Base-by-base conservation (phyloP, 2,888 invertebrate genomes). In the Mantis religiosa region DNA sequence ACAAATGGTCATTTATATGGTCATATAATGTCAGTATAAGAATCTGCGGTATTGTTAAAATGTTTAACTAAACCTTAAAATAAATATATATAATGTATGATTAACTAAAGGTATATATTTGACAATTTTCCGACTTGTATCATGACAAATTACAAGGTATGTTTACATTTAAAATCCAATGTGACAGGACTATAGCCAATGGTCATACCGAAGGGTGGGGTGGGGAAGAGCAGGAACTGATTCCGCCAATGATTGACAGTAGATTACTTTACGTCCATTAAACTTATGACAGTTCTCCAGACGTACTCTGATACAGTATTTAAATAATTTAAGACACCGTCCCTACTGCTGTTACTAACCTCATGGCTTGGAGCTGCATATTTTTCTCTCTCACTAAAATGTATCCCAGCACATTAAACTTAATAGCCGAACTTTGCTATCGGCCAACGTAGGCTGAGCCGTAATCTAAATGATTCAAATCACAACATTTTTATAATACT, bases 221-320 rank as follows among this genome's bases (percentile, higher is more conserved):
- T 86, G 89, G 89, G 83, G 87, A 54, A 87, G 54, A 82, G 85
- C 83, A 28, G 27, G 54, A 41, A 86, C 71, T 54, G 83, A 54
- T 89, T 89, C 86, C 83, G 86, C 89, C 89, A 89, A 89, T 89
- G 89, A 89, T 89, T 86, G 89, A 71, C 89, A 83, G 86, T 54
- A 89, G 85, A 54, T 87, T 27, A 82, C 54, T 41, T 34, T 82
- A 87, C 87, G 82, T 87, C 82, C 87, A 82, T 34, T 82, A n/a
- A 87, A 87, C 27, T 82, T 81, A 41, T 84, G 85, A 30, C 84
- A 84, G 41, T 47, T 88, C 88, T 71, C 54, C 20, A 71, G 54
- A 71, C 54, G 54, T 71, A 25, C 54, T 25, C 2, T 71, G 15
- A 20, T 20, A 15, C 25, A 71, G 25, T 6, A 25, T 0, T 20